Percentiles rank a stretch among this genome's conserved stretches.
Evolutionary conservation across 2,797 vertebrate genomes (phyloP).

Genomic region (Myiotriccus ornatus): DNA sequence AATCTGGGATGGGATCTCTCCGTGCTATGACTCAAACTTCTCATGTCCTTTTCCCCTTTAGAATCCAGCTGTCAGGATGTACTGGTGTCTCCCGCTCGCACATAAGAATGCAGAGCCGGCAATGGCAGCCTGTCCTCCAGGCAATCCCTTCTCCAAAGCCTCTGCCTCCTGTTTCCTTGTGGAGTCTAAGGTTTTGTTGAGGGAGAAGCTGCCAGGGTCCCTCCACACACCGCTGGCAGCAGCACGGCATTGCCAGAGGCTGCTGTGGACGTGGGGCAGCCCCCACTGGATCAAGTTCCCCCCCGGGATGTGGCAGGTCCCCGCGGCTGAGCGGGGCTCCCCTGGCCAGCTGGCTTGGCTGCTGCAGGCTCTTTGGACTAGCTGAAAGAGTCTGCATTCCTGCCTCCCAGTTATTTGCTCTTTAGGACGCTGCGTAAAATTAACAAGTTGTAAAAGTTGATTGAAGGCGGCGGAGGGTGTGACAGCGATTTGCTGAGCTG

Average conservation of each 20-base stretch:
- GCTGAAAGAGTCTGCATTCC: conserved; percentile 70
- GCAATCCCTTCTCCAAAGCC: conserved; percentile 49
- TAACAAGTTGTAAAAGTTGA: conserved; percentile 78
- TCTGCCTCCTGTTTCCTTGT: conserved; percentile 3
- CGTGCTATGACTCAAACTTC: conserved; percentile 57
- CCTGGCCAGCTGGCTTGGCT: conserved; percentile 54
- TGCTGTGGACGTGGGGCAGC: not conserved
- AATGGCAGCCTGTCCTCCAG: conserved; percentile 31
- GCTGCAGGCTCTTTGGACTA: conserved; percentile 66
- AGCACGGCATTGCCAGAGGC: not conserved
- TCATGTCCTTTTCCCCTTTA: conserved; percentile 61
- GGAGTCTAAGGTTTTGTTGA: not conserved
- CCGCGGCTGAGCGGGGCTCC: conserved; percentile 43
- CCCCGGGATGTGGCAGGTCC: conserved; percentile 54
- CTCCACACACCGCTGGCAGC: not conserved
- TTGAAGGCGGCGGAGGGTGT: conserved; percentile 74
- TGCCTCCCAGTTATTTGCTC: conserved; percentile 75
- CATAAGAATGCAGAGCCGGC: conserved; percentile 50
- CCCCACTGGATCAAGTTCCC: not conserved
- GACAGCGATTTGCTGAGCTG: conserved; percentile 65
- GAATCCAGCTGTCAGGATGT: conserved; percentile 60
- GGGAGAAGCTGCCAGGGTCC: conserved; percentile 15
- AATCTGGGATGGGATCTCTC: conserved; percentile 57
- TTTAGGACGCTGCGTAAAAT: conserved; percentile 77
- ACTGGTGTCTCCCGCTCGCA: conserved; percentile 52